Percentiles rank a stretch among this genome's conserved stretches.
Conservation (phyloP, 2,113 vertebrate genomes). For the Xiphophorus hellerii region DNA sequence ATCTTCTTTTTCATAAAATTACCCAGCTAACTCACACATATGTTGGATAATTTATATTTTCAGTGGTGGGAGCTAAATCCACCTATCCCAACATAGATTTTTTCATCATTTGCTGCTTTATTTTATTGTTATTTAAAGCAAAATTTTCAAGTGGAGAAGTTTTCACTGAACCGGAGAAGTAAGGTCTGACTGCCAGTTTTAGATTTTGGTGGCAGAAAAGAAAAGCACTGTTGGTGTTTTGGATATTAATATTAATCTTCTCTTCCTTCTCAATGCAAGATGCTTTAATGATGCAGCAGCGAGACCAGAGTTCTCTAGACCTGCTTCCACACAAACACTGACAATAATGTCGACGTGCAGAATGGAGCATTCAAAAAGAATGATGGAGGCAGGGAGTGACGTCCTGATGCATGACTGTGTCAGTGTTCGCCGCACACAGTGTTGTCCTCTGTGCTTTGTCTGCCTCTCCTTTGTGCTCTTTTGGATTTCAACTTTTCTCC, state of each 20-base stretch:
- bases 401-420: constrained; percentile 69
- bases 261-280: constrained; percentile 13
- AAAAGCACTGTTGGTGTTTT: constrained; percentile 30
- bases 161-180: not conserved
- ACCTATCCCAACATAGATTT: not conserved
- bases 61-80: not conserved
- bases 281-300: constrained; percentile 33
- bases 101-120: not conserved
- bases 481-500: constrained; percentile 42
- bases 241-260: constrained; percentile 51
- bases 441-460: constrained; percentile 71
- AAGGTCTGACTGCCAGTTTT: not conserved
- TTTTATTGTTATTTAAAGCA: not conserved
- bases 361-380: constrained; percentile 59
- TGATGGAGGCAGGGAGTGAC: constrained; percentile 65
- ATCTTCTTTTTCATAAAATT: not conserved
- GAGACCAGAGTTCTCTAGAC: constrained; percentile 15
- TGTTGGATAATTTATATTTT: too few relatives aligned
- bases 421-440: constrained; percentile 70
- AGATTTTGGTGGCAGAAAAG: constrained; percentile 8
- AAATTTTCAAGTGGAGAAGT: not conserved
- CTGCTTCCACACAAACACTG: constrained; percentile 52
- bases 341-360: constrained; percentile 55
- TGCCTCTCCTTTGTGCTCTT: constrained; percentile 40
- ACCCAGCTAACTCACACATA: not conserved